Percentiles rank a stretch among this genome's conserved stretches.
Evolutionary conservation across 37 sponge, comb jelly and placozoan species (phyloP).

Genomic region (Eunapius fragilis): DNA sequence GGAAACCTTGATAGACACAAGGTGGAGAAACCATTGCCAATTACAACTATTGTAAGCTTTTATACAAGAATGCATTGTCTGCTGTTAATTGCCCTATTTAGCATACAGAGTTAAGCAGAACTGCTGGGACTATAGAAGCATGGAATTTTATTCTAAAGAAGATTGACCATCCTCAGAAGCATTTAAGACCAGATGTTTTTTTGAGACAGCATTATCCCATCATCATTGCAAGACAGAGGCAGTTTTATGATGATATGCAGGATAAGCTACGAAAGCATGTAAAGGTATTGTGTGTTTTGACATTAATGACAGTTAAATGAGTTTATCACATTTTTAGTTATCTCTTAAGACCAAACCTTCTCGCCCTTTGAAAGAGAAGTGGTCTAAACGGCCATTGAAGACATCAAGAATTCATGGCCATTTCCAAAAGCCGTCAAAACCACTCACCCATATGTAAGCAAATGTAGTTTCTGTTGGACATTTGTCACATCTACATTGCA

Average conservation of each 20-base stretch:
- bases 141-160: slow-evolving; percentile 12
- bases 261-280: not conserved
- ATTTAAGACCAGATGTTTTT: slow-evolving; percentile 5
- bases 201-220: not conserved
- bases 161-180: slow-evolving; percentile 2
- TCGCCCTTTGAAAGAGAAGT: no score
- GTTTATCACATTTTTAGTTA: no score
- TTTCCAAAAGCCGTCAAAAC: no score
- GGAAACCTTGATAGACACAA: not conserved
- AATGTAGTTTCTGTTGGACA: no score
- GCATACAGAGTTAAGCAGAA: not conserved
- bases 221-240: not conserved
- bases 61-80: not conserved
- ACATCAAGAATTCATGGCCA: no score
- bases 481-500: no score
- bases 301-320: no score
- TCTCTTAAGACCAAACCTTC: no score
- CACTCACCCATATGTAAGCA: no score
- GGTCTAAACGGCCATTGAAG: no score
- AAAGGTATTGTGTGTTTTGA: no score
- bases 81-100: not conserved
- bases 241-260: not conserved
- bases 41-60: not conserved
- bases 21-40: not conserved
- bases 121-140: slow-evolving; percentile 9